Percentiles rank a stretch among this genome's conserved stretches.
Conservation (phyloP, 2,113 vertebrate species). For the Apaloderma vittatum region DNA sequence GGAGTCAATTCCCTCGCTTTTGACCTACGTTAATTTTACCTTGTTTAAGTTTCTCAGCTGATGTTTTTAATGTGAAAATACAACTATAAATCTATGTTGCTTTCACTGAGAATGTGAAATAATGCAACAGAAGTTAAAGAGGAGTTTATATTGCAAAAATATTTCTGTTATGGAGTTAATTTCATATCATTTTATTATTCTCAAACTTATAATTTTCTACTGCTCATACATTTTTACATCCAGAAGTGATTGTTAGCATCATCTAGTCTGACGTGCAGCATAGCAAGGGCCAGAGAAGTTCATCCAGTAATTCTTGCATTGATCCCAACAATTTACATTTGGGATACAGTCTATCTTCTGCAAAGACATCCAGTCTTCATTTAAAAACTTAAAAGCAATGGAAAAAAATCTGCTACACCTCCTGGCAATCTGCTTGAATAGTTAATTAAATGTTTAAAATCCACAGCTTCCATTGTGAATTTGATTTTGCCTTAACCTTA, state of each 20-base stretch:
- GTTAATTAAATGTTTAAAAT: constrained; percentile 37
- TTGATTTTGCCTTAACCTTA: neutral
- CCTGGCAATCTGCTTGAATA: neutral
- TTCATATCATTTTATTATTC: constrained; percentile 64
- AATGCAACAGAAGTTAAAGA: constrained; percentile 37
- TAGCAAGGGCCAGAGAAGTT: constrained; percentile 71
- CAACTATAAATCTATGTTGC: neutral
- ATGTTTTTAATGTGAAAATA: constrained; percentile 3
- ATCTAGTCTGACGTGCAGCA: constrained; percentile 56
- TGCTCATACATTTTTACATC: constrained; percentile 60
- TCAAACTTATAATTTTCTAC: constrained; percentile 70
- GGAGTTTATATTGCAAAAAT: constrained; percentile 46
- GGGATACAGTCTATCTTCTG: constrained; percentile 33
- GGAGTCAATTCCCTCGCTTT: neutral
- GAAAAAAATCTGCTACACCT: neutral
- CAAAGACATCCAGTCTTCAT: constrained; percentile 24
- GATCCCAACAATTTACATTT: constrained; percentile 69
- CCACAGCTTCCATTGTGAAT: neutral
- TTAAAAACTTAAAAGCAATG: constrained; percentile 58
- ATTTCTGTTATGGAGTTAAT: constrained; percentile 69
- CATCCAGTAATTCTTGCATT: constrained; percentile 66
- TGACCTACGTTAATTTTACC: neutral
- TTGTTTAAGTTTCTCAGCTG: neutral
- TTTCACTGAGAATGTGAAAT: constrained; percentile 24
- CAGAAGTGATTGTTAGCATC: constrained; percentile 66